Percentiles rank a stretch among this genome's conserved stretches.
These are phyloP conservation scores for Halichoeres trimaculatus DNA, from an alignment of 2,113 vertebrate species.

Conservation along the genomic window DNA sequence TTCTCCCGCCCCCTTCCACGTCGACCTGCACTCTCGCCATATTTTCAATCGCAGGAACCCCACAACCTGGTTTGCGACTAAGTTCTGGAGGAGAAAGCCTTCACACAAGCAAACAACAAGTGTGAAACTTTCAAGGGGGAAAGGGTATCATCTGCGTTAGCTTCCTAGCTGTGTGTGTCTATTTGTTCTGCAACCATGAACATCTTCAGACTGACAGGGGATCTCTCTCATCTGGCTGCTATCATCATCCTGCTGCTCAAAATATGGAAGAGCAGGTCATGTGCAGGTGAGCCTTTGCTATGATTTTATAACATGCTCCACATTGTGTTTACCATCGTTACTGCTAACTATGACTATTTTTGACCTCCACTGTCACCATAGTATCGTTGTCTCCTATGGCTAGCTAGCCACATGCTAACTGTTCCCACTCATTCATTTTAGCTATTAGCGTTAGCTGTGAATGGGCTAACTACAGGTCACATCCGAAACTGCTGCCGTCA, in stretches of 20 bases:
- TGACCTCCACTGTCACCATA: fast-evolving
- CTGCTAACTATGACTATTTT: background rate
- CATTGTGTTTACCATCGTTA: fast-evolving
- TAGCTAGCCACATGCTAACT: constrained; percentile 42
- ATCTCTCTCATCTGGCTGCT: constrained; percentile 95
- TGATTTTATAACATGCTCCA: background rate
- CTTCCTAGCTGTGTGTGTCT: background rate
- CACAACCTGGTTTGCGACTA: constrained; percentile 25
- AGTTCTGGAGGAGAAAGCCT: background rate
- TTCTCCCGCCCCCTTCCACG: constrained; percentile 79
- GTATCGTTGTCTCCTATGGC: background rate
- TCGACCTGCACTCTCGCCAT: constrained; percentile 81
- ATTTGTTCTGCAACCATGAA: constrained; percentile 84
- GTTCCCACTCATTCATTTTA: constrained; percentile 66
- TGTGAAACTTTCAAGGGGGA: background rate
- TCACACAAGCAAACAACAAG: background rate
- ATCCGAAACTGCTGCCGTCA: too few relatives aligned
- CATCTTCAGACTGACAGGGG: constrained; percentile 92
- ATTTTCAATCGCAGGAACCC: constrained; percentile 61
- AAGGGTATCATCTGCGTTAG: background rate
- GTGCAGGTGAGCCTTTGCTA: constrained; percentile 86
- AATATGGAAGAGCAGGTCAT: constrained; percentile 98
- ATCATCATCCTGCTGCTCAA: constrained; percentile 97
- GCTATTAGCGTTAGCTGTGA: constrained; percentile 18
- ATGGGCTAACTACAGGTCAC: background rate